phyloP scores from a whole-genome alignment of 2,888 invertebrate species.

The Drosophila aldrichi region DNA sequence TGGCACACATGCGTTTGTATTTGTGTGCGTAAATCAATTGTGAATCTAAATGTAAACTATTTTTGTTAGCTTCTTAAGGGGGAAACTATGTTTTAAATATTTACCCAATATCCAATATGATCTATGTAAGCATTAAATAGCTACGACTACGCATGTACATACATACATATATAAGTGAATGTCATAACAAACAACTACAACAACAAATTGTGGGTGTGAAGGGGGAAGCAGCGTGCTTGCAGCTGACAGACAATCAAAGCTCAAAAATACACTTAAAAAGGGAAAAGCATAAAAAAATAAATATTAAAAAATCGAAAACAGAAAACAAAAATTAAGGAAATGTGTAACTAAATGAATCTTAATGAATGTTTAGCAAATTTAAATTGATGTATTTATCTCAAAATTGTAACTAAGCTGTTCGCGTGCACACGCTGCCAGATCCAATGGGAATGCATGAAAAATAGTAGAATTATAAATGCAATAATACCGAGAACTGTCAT shows the following conservation, averaged over 20 bases:
- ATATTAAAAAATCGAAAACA: too few species aligned
- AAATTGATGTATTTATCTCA: constrained; percentile 21
- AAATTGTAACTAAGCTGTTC: constrained; percentile 34
- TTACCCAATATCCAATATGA: constrained; percentile 14
- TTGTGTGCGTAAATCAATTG: constrained; percentile 23
- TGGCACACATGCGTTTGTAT: constrained; percentile 11
- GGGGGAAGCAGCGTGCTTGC: constrained; percentile 58
- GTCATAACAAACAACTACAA: constrained; percentile 21
- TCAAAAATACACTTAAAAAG: constrained; percentile 53
- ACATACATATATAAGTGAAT: constrained; percentile 27
- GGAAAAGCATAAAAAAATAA: background rate
- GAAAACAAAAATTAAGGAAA: background rate
- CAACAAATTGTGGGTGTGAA: constrained; percentile 11
- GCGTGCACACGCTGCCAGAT: constrained; percentile 45
- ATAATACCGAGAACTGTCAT: constrained; percentile 17
- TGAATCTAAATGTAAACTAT: constrained; percentile 28
- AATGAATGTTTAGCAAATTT: constrained; percentile 50
- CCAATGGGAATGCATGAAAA: constrained; percentile 13
- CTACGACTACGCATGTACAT: background rate
- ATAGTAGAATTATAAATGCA: constrained; percentile 6
- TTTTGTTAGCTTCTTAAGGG: constrained; percentile 42
- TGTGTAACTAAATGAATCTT: background rate
- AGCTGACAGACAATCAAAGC: constrained; percentile 79
- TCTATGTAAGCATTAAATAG: background rate
- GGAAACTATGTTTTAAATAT: constrained; percentile 42